Conservation (phyloP, 1,140 invertebrate species). For the Rhopalosiphum padi region DNA sequence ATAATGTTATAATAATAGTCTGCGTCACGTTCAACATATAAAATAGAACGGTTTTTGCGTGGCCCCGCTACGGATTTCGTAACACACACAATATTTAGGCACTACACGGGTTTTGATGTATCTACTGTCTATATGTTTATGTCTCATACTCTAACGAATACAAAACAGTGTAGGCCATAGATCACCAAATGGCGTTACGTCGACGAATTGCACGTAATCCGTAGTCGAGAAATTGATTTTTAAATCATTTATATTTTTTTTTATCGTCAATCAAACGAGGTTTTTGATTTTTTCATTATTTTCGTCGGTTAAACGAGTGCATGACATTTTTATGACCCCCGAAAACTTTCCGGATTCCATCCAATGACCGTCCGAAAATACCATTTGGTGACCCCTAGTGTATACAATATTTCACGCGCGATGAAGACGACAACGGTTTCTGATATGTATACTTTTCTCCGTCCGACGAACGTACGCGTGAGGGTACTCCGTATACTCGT, state of each 20-base stretch:
- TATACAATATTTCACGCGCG: neutral
- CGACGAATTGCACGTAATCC: neutral
- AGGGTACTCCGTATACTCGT: neutral
- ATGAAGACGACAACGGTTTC: neutral
- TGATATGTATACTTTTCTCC: neutral
- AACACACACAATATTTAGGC: neutral
- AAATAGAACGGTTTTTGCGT: neutral
- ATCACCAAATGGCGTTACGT: neutral
- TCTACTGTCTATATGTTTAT: neutral
- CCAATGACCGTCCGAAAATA: neutral
- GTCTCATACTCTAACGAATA: neutral
- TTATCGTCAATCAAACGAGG: neutral
- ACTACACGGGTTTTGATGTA: neutral
- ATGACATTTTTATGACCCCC: neutral
- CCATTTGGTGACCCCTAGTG: neutral
- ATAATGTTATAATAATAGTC: neutral
- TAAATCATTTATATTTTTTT: too few species aligned
- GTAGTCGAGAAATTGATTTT: neutral
- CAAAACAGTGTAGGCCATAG: neutral
- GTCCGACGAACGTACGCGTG: neutral
- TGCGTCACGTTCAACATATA: neutral
- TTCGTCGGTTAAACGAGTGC: neutral
- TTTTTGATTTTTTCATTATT: neutral
- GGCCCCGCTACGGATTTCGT: neutral
- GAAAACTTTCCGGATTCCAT: neutral